Evolutionary conservation across 2,113 vertebrate genomes (phyloP).

Genomic region (Pongo abelii): DNA sequence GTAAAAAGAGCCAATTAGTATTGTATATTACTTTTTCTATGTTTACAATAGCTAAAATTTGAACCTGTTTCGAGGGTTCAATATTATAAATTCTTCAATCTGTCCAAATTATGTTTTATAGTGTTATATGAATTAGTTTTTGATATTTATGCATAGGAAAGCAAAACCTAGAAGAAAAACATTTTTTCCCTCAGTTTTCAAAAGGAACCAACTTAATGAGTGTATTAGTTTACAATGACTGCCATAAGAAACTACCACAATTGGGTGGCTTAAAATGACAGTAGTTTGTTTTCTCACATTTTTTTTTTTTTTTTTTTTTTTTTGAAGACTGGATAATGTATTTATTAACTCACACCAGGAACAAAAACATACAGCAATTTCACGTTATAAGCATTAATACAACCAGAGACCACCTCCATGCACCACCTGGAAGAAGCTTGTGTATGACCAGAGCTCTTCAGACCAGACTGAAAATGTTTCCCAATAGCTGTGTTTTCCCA

Average conservation of each 20-base stretch:
- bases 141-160: neutral
- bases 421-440: neutral
- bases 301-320: neutral
- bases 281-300: neutral
- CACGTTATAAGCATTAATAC: neutral
- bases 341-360: slow-evolving; percentile 43
- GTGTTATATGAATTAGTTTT: neutral
- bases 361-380: slow-evolving; percentile 19
- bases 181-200: neutral
- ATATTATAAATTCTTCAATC: neutral
- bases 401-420: neutral
- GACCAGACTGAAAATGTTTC: slow-evolving; percentile 38
- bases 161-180: neutral
- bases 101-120: slow-evolving; percentile 13
- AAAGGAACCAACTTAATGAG: neutral
- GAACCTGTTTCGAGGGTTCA: neutral
- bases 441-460: neutral
- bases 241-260: neutral
- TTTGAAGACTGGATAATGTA: neutral
- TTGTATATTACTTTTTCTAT: neutral
- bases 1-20: neutral
- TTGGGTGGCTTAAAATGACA: neutral
- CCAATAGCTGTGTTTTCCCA: neutral
- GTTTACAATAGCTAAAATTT: slow-evolving; percentile 23
- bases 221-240: neutral